Conservation (phyloP, 2,888 invertebrate genomes). For the Calameuta filiformis region DNA sequence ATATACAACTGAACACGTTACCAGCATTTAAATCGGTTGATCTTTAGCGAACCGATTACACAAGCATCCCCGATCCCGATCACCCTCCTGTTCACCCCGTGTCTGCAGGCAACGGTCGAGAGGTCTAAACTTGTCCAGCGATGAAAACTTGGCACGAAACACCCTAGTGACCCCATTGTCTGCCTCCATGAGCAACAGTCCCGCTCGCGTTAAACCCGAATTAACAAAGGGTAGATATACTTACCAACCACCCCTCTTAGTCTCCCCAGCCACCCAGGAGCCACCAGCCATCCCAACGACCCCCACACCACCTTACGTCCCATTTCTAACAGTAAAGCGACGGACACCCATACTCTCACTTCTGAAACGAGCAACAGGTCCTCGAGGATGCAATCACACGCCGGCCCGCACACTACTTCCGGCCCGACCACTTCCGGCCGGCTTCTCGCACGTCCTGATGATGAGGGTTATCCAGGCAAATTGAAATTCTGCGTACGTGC, state of each 20-base stretch:
- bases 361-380: slow-evolving; percentile 53
- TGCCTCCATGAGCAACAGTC: slow-evolving; percentile 46
- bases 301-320: slow-evolving; percentile 28
- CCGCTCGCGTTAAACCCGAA: slow-evolving; percentile 54
- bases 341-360: slow-evolving; percentile 32
- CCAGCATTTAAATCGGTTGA: background rate
- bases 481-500: background rate
- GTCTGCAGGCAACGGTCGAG: slow-evolving; percentile 4
- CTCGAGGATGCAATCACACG: slow-evolving; percentile 47
- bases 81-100: background rate
- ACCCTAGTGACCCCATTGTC: slow-evolving; percentile 58
- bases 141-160: slow-evolving; percentile 56
- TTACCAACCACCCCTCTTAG: slow-evolving; percentile 31
- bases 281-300: slow-evolving; percentile 21
- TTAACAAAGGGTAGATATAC: slow-evolving; percentile 57
- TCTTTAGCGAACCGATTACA: background rate
- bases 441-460: slow-evolving; percentile 14
- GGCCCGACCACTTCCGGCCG: slow-evolving; percentile 27
- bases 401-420: slow-evolving; percentile 34
- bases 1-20: background rate
- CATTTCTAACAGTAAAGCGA: slow-evolving; percentile 49
- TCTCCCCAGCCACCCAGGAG: slow-evolving; percentile 17
- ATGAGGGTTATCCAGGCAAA: background rate
- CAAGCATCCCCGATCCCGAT: background rate
- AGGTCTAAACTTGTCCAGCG: slow-evolving; percentile 54